phyloP scores from a whole-genome alignment of 2,888 invertebrate genomes.

The Dascillus cervinus region DNA sequence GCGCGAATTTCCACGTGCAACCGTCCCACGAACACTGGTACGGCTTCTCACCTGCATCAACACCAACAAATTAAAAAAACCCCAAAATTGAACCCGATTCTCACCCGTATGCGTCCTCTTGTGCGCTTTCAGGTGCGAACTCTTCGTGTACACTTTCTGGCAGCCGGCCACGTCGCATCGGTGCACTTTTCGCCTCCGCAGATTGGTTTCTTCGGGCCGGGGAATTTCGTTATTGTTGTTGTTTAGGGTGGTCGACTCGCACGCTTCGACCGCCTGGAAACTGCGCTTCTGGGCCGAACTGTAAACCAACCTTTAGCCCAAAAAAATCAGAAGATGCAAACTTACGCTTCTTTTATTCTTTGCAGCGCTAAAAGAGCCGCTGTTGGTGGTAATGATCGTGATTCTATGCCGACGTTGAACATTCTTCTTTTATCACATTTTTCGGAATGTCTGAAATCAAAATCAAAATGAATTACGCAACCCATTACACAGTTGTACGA shows the following conservation, averaged over 20 bases:
- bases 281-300: no score
- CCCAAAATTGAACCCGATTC: no score
- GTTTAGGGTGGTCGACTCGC: no score
- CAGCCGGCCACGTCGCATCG: conserved; percentile 84
- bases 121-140: no score
- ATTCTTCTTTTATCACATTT: conserved; percentile 32
- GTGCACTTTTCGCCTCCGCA: conserved; percentile 68
- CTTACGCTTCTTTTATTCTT: conserved; percentile 48
- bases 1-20: conserved; percentile 89
- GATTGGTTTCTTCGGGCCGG: conserved; percentile 38
- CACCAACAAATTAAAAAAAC: no score
- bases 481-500: no score
- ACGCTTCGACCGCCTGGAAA: no score
- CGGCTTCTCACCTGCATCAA: conserved; percentile 86
- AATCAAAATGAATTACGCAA: no score
- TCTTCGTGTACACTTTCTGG: conserved; percentile 88
- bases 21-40: conserved; percentile 92
- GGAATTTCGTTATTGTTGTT: conserved; percentile 22
- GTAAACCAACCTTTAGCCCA: no score
- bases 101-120: conserved; percentile 87
- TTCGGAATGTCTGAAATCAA: conserved; percentile 39
- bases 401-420: conserved; percentile 17
- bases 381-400: conserved; percentile 36
- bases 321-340: no score
- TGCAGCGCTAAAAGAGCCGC: conserved; percentile 47